Base-by-base conservation (phyloP, 2,113 vertebrate species). In the Epinephelus lanceolatus region DNA sequence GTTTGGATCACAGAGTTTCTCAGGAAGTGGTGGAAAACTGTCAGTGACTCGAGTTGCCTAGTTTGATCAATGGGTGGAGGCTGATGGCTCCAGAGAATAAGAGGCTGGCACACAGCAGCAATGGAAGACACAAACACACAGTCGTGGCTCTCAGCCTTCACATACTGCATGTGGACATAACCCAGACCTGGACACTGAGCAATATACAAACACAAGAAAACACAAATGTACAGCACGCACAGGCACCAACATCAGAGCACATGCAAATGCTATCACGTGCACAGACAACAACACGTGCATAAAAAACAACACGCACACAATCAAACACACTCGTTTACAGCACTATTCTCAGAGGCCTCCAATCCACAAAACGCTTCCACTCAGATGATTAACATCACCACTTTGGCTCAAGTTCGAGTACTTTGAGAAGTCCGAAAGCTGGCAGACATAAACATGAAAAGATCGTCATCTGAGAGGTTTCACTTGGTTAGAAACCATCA, bases 391-490 rank as follows among this genome's bases (percentile, higher is more conserved):
- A 56, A 78, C 53, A 15, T 51, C 13, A 12, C 3, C 25, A 72
- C 57, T 60, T 40, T 23, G 77, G 80, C 62, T 78, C 0, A 1
- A 76, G 52, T 0, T 4, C 2, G 6, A 57, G 27, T 0, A 3
- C 82, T 84, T 80, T 84, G 72, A 86, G 84, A 67, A 72, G 53
- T 57, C 60, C 23, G 51, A 65, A 69, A 23, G 49, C 12, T 30
- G 52, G n/a, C 11, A 1, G 17, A 67, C 40, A 3, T 79, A 76
- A 73, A 86, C 75, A 80, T 77, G 65, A 85, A 81, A 76, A 80
- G 85, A 78, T 77, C 70, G 23, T 73, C 69, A 42, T 86, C 62
- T 72, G 71, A 74, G 70, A 75, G 51, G 37, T 76, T 80, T 76
- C 47, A 72, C 70, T 83, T 76, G 42, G 80, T 78, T 81, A 49